Evolutionary conservation across 2,113 vertebrate genomes (phyloP).

Genomic region (Columba livia): DNA sequence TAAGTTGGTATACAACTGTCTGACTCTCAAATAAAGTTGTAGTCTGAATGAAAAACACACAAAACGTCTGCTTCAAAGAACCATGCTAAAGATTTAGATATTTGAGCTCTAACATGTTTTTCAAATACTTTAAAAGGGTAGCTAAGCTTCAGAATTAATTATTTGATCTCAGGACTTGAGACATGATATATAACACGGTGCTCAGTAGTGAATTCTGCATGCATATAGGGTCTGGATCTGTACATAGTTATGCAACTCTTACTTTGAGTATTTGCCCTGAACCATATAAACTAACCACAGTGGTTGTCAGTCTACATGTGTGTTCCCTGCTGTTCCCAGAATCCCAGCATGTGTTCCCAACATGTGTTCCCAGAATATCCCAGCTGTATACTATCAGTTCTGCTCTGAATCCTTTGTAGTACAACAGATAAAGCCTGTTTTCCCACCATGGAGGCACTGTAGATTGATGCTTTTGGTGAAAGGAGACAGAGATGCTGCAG

Average conservation of each 20-base stretch:
- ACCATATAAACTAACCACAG: slow-evolving; percentile 29
- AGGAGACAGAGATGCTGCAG: slow-evolving; percentile 1
- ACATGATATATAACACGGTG: neutral
- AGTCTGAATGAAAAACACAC: neutral
- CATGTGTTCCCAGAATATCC: slow-evolving; percentile 48
- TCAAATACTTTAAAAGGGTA: neutral
- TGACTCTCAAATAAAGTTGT: neutral
- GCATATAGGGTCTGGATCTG: neutral
- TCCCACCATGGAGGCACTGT: neutral
- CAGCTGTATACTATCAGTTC: slow-evolving; percentile 66
- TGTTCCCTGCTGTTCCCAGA: slow-evolving; percentile 61
- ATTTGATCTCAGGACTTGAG: neutral
- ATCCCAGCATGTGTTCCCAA: slow-evolving; percentile 49
- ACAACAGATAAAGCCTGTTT: slow-evolving; percentile 48
- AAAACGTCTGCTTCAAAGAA: neutral
- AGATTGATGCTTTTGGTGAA: slow-evolving; percentile 27
- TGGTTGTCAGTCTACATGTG: slow-evolving; percentile 32
- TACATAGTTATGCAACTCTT: neutral
- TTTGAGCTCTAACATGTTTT: neutral
- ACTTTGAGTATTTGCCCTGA: slow-evolving; percentile 45
- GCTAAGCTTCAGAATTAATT: neutral
- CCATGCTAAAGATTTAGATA: neutral
- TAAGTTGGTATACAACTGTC: neutral
- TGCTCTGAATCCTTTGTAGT: slow-evolving; percentile 55
- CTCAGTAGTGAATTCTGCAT: neutral